Percentiles rank a stretch among this genome's conserved stretches.
Conservation (phyloP, 92 coral and sea anemone species). For the Umimayanthus chanpuru region DNA sequence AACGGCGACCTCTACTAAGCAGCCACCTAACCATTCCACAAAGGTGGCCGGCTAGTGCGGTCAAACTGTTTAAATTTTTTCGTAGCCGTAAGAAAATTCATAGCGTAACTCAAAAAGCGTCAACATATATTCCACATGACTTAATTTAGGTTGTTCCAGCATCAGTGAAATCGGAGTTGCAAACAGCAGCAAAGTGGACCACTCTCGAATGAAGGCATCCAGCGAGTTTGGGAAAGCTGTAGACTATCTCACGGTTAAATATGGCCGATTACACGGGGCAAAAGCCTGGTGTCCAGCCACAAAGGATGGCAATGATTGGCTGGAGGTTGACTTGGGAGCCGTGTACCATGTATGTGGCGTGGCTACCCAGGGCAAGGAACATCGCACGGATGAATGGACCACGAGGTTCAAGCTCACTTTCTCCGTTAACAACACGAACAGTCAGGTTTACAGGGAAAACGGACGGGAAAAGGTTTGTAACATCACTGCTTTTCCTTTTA, state of each 20-base stretch:
- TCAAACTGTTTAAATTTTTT: too few relatives aligned
- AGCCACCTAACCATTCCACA: too few relatives aligned
- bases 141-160: constrained; percentile 39
- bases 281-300: constrained; percentile 69
- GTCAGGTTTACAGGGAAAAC: background rate
- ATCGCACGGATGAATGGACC: constrained; percentile 52
- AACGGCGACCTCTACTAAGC: too few relatives aligned
- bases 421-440: constrained; percentile 47
- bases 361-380: constrained; percentile 68
- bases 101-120: background rate
- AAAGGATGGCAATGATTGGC: constrained; percentile 41
- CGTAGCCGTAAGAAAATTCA: too few relatives aligned
- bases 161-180: constrained; percentile 57
- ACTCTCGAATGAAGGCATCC: constrained; percentile 53
- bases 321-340: constrained; percentile 68
- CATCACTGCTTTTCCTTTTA: background rate
- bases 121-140: too few relatives aligned
- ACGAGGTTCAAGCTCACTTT: constrained; percentile 53
- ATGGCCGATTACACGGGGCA: constrained; percentile 61
- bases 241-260: too few relatives aligned
- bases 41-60: too few relatives aligned
- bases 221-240: constrained; percentile 55
- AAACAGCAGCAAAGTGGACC: constrained; percentile 44
- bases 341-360: constrained; percentile 63
- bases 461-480: constrained; percentile 33